Evolutionary conservation across 2,113 vertebrate genomes (phyloP).

Genomic region (Oceanites oceanicus): DNA sequence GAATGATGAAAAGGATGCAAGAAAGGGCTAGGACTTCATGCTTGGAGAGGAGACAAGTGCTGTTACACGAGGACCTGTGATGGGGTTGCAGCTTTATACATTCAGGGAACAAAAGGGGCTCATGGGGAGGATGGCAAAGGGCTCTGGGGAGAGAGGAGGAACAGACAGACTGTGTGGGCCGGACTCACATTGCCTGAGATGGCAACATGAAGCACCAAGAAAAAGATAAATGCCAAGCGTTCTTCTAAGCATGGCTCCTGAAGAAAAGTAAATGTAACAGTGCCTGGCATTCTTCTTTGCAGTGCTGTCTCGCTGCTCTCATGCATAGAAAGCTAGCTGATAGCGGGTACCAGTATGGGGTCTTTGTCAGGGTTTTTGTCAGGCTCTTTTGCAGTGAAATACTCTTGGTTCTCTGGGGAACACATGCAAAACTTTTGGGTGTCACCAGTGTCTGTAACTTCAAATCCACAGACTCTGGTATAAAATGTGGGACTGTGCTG

Average conservation of each 20-base stretch:
- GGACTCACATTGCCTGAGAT: not conserved
- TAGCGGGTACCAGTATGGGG: not conserved
- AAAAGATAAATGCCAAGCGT: not conserved
- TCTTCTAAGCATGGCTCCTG: not conserved
- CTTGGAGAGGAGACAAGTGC: not conserved
- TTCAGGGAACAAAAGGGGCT: not conserved
- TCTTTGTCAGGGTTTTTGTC: not conserved
- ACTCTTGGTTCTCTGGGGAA: not conserved
- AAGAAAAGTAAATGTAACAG: not conserved
- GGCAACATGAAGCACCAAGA: not conserved
- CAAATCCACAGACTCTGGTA: not conserved
- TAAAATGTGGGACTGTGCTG: not conserved
- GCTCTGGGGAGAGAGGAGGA: not conserved
- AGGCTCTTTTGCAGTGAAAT: not conserved
- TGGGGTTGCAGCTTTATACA: not conserved
- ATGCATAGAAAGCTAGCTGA: not conserved
- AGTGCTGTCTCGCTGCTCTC: not conserved
- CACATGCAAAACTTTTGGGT: not conserved
- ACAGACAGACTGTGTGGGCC: not conserved
- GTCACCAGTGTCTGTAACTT: not conserved
- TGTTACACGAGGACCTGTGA: accelerated
- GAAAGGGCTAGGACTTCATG: not conserved
- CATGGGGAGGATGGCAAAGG: not conserved
- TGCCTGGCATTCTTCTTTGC: not conserved
- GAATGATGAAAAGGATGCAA: not conserved